phyloP scores from a whole-genome alignment of 2,113 vertebrate species.

The Cygnus buccinator region DNA sequence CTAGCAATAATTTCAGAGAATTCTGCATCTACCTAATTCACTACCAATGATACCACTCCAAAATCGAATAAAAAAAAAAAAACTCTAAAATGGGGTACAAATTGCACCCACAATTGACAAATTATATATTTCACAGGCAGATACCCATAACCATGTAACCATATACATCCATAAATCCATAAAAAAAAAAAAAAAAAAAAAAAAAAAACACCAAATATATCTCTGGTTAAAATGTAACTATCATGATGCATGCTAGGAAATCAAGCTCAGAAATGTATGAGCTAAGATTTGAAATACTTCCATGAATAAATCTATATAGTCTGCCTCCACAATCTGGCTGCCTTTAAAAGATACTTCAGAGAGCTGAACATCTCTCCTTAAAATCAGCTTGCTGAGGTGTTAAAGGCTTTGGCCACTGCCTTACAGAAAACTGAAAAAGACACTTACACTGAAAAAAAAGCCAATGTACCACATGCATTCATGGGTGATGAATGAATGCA shows the following conservation, averaged over 20 bases:
- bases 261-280: neutral
- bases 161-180: no score
- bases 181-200: no score
- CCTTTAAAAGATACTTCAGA: neutral
- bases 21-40: neutral
- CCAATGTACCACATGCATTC: accelerated
- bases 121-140: neutral
- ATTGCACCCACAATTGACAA: neutral
- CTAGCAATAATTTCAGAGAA: neutral
- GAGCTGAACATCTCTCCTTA: neutral
- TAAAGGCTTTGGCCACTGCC: neutral
- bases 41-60: neutral
- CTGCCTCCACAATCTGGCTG: neutral
- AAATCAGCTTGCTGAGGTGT: neutral
- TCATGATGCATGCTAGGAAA: neutral
- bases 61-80: neutral
- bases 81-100: neutral
- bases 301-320: slow-evolving; percentile 9
- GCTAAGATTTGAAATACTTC: slow-evolving; percentile 10
- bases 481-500: neutral
- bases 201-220: neutral
- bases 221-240: slow-evolving; percentile 7
- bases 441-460: neutral
- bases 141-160: no score
- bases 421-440: neutral